phyloP scores from a whole-genome alignment of 2,113 vertebrate species.

The Muntiacus reevesi region DNA sequence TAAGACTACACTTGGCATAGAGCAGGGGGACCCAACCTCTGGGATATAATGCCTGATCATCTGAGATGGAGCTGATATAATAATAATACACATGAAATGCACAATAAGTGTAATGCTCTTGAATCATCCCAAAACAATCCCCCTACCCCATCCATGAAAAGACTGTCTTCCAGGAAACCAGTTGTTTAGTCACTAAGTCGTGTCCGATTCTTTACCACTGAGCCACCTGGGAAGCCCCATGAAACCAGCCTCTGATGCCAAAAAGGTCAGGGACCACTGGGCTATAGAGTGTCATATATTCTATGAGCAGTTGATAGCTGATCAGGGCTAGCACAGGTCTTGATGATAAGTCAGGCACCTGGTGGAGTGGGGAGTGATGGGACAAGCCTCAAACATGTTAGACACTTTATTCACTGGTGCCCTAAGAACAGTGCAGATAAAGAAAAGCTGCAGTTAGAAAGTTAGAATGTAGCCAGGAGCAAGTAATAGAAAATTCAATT shows the following conservation, averaged over 20 bases:
- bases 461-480: background rate
- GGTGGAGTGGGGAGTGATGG: background rate
- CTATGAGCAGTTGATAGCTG: background rate
- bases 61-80: background rate
- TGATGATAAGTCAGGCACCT: background rate
- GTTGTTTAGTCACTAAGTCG: background rate
- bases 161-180: background rate
- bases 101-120: background rate
- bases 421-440: background rate
- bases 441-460: background rate
- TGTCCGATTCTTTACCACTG: background rate
- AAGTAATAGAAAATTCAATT: background rate
- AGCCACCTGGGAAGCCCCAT: background rate
- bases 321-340: background rate
- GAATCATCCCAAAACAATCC: background rate
- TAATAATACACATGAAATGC: background rate
- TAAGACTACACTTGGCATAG: background rate
- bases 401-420: background rate
- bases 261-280: background rate
- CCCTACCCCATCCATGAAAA: background rate
- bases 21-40: background rate
- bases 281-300: background rate
- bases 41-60: background rate
- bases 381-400: background rate
- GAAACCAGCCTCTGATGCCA: background rate